phyloP scores from a whole-genome alignment of 2,797 vertebrate genomes.

The Discoglossus pictus region DNA sequence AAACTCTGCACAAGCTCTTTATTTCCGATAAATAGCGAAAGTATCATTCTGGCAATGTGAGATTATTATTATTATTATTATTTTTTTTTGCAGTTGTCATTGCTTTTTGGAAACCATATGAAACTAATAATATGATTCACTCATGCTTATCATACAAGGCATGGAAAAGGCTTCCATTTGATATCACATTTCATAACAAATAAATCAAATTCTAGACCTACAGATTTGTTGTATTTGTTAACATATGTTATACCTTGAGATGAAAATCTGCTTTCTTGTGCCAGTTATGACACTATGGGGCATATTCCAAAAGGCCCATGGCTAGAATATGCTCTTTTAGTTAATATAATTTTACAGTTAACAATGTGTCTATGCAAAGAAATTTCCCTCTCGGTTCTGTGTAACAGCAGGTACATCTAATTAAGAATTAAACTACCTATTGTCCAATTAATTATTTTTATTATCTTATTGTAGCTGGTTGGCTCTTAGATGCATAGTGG shows the following conservation, averaged over 20 bases:
- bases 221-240: slow-evolving; percentile 1
- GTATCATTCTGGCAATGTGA: slow-evolving; percentile 16
- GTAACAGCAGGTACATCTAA: too few relatives aligned
- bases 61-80: slow-evolving; percentile 38
- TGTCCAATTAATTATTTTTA: too few relatives aligned
- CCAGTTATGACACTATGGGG: not conserved
- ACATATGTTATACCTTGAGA: slow-evolving; percentile 11
- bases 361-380: too few relatives aligned
- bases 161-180: slow-evolving; percentile 7
- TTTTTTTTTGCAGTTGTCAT: slow-evolving; percentile 24
- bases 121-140: slow-evolving; percentile 14
- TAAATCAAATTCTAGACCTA: not conserved
- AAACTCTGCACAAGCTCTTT: slow-evolving; percentile 40
- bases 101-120: slow-evolving; percentile 21
- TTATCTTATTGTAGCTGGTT: too few relatives aligned
- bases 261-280: slow-evolving; percentile 12
- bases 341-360: too few relatives aligned
- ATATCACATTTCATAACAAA: slow-evolving; percentile 12
- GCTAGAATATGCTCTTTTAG: not conserved
- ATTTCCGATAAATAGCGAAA: slow-evolving; percentile 40
- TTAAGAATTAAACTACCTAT: too few relatives aligned
- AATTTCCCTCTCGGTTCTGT: too few relatives aligned
- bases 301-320: not conserved
- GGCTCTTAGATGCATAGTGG: too few relatives aligned
- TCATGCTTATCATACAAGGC: slow-evolving; percentile 13